Evolutionary conservation across 2,888 invertebrate species (phyloP).

Genomic region (Bellardia bayeri): DNA sequence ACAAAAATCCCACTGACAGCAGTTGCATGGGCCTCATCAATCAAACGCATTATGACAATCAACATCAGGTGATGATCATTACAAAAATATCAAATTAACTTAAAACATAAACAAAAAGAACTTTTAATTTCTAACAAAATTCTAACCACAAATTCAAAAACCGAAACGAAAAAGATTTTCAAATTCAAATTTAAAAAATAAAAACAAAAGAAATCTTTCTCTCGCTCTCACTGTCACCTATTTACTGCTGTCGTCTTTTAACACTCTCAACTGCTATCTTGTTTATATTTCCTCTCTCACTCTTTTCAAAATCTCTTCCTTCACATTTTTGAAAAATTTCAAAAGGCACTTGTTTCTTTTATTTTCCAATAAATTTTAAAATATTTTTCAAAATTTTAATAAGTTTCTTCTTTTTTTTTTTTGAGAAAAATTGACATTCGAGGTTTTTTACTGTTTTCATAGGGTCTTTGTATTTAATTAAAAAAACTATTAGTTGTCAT

Average conservation of each 20-base stretch:
- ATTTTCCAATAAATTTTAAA: neutral
- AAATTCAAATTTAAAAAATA: conserved; percentile 26
- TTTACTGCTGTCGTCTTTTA: conserved; percentile 26
- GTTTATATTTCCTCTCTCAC: conserved; percentile 38
- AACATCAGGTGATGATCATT: conserved; percentile 80
- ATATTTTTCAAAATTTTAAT: neutral
- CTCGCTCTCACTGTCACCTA: conserved; percentile 48
- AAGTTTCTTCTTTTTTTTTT: conserved; percentile 3
- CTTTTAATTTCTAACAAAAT: conserved; percentile 33
- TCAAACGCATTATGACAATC: conserved; percentile 78
- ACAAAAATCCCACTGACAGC: conserved; percentile 66
- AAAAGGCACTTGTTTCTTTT: conserved; percentile 22
- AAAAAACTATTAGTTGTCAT: neutral
- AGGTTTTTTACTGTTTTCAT: conserved; percentile 58
- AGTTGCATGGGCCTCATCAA: conserved; percentile 61
- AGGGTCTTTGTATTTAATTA: conserved; percentile 30
- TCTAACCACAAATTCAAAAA: conserved; percentile 26
- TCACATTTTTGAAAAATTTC: conserved; percentile 18
- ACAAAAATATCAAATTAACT: neutral
- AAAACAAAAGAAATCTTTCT: conserved; percentile 32
- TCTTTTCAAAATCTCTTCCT: neutral
- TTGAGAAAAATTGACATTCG: conserved; percentile 81
- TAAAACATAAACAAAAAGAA: conserved; percentile 41
- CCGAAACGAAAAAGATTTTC: conserved; percentile 23
- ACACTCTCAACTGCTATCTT: conserved; percentile 64